phyloP scores from a whole-genome alignment of 2,113 vertebrate genomes.

The Pungitius pungitius region DNA sequence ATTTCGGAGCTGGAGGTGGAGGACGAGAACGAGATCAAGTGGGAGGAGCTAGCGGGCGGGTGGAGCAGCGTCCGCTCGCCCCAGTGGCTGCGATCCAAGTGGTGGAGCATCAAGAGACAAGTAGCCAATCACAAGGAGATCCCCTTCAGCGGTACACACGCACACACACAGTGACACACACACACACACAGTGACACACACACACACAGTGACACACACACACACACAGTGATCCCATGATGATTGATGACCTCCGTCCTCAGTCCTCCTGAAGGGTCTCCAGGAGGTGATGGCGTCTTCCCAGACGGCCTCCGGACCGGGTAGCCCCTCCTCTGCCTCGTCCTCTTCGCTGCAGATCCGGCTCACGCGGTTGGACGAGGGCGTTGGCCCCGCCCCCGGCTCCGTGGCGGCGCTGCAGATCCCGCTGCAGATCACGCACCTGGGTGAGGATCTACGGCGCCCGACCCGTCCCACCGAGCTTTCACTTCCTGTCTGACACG shows the following conservation, averaged over 20 bases:
- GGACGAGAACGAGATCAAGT: constrained; percentile 96
- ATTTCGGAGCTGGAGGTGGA: constrained; percentile 92
- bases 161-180: too few relatives aligned
- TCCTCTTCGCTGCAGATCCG: constrained; percentile 87
- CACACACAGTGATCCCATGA: too few relatives aligned
- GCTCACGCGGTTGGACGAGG: constrained; percentile 89
- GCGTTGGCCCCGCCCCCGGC: constrained; percentile 74
- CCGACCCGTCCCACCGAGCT: not conserved
- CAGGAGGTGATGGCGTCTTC: constrained; percentile 90
- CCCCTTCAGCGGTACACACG: constrained; percentile 81
- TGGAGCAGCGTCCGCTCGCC: constrained; percentile 98
- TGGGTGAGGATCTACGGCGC: constrained; percentile 83
- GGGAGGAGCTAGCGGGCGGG: constrained; percentile 94
- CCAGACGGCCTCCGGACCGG: constrained; percentile 78
- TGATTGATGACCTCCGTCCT: not conserved
- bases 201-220: too few relatives aligned
- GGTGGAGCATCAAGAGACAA: constrained; percentile 99
- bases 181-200: too few relatives aligned
- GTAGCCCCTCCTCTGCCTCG: constrained; percentile 64
- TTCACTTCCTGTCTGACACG: too few relatives aligned
- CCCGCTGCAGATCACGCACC: constrained; percentile 96
- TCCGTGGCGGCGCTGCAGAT: constrained; percentile 91
- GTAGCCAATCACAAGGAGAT: constrained; percentile 98
- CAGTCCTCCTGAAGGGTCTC: constrained; percentile 96
- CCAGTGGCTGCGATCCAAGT: constrained; percentile 98